These are phyloP conservation scores for Morpho deidamia DNA, from an alignment of 2,888 invertebrate species.

Conservation along the genomic window DNA sequence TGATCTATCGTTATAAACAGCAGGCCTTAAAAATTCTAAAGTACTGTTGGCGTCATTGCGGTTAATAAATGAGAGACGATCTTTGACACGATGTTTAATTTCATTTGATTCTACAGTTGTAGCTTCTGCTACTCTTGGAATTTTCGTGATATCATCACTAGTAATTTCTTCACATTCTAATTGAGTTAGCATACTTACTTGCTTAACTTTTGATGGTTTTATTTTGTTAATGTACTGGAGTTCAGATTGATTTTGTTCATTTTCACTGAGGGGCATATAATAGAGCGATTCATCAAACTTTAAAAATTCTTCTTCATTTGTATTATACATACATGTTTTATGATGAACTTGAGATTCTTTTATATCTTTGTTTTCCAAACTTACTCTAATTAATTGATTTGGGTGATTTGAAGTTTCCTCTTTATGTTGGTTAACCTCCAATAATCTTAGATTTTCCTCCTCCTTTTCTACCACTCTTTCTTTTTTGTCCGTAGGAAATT, in stretches of 20 bases:
- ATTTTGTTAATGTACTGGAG: no score
- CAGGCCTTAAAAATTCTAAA: conserved; percentile 20
- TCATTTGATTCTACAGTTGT: not conserved
- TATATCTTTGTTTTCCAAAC: not conserved
- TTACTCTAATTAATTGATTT: not conserved
- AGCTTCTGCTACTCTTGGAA: not conserved
- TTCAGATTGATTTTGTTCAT: no score
- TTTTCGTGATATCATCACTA: not conserved
- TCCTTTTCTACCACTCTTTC: not conserved
- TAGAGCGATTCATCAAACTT: no score
- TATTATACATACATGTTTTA: no score
- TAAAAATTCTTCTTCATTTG: no score
- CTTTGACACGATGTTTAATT: conserved; percentile 5
- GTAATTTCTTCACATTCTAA: no score
- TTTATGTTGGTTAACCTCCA: not conserved
- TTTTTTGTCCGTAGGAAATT: not conserved
- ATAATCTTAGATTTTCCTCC: not conserved
- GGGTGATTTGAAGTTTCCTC: not conserved
- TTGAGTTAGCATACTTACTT: no score
- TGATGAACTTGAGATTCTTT: no score
- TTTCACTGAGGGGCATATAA: no score
- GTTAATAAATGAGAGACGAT: conserved; percentile 15
- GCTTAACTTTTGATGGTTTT: no score
- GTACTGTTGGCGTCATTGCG: conserved; percentile 14
- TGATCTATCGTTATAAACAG: conserved; percentile 22